Conservation (phyloP, 2,113 vertebrate species). For the Sigmodon hispidus region DNA sequence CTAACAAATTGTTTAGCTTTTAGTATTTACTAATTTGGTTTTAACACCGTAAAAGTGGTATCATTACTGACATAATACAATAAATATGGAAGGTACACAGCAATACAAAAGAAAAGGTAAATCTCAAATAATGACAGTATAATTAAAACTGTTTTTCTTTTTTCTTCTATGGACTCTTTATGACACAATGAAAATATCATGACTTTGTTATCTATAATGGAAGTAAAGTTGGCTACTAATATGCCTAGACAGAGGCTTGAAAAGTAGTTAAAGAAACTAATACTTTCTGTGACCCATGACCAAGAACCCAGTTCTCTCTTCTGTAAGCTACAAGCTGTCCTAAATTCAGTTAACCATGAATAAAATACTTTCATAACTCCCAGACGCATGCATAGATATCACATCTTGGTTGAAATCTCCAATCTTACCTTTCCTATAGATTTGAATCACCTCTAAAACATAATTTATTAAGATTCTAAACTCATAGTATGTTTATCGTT, state of each 20-base stretch:
- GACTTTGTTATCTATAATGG: conserved; percentile 79
- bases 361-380: conserved; percentile 62
- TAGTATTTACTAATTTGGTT: conserved; percentile 66
- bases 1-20: conserved; percentile 27
- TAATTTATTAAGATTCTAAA: conserved; percentile 76
- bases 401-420: conserved; percentile 62
- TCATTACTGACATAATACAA: conserved; percentile 73
- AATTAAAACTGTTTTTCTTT: conserved; percentile 82
- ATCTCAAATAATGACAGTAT: conserved; percentile 79
- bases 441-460: conserved; percentile 75
- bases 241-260: conserved; percentile 78
- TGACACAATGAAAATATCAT: conserved; percentile 77
- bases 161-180: conserved; percentile 71
- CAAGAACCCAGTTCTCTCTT: conserved; percentile 76
- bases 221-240: conserved; percentile 79
- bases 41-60: conserved; percentile 83
- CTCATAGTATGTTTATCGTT: conserved; percentile 73
- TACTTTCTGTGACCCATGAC: conserved; percentile 69
- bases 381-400: conserved; percentile 53
- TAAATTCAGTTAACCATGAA: conserved; percentile 51
- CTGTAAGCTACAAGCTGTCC: conserved; percentile 67
- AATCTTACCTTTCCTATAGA: conserved; percentile 72
- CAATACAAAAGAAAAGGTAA: conserved; percentile 81
- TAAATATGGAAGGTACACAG: conserved; percentile 82
- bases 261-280: conserved; percentile 81